Evolutionary conservation across 2,113 vertebrate genomes (phyloP).

Genomic region (Brachirus orientalis): DNA sequence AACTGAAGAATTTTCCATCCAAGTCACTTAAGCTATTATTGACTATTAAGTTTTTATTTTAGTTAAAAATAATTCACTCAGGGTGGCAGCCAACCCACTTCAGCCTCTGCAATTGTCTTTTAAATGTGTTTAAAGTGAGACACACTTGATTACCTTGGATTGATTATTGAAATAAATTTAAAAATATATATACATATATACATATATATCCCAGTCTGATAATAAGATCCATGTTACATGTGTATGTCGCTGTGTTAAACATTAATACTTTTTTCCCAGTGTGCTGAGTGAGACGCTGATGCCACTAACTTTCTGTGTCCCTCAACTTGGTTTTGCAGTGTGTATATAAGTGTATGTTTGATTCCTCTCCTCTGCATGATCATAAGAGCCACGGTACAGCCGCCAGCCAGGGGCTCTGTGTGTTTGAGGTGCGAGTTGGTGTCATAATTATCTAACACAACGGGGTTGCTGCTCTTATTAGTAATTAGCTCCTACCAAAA

Average conservation of each 20-base stretch:
- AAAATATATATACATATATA: background rate
- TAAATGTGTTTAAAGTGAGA: slow-evolving; percentile 33
- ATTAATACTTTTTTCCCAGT: too few relatives aligned
- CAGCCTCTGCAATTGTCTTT: slow-evolving; percentile 38
- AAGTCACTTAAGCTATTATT: slow-evolving; percentile 67
- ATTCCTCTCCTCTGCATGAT: slow-evolving; percentile 73
- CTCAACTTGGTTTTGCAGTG: slow-evolving; percentile 18
- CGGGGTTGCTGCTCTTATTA: slow-evolving; percentile 92
- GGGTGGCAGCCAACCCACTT: slow-evolving; percentile 6
- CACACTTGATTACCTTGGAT: too few relatives aligned
- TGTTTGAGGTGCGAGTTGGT: slow-evolving; percentile 88
- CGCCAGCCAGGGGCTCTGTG: slow-evolving; percentile 80
- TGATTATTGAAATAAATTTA: background rate
- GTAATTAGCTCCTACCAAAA: slow-evolving; percentile 94
- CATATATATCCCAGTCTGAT: slow-evolving; percentile 2
- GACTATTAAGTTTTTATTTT: slow-evolving; percentile 71
- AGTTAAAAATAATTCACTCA: slow-evolving; percentile 62
- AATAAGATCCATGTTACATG: background rate
- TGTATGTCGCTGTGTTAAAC: too few relatives aligned
- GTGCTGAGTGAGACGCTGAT: background rate
- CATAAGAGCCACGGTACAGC: slow-evolving; percentile 83
- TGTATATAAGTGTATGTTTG: slow-evolving; percentile 8
- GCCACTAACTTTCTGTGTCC: slow-evolving; percentile 41
- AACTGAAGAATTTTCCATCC: slow-evolving; percentile 67
- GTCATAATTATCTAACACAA: slow-evolving; percentile 95